These are phyloP conservation scores for Callocephalon fimbriatum DNA, from an alignment of 2,113 vertebrate genomes.

Conservation along the genomic window DNA sequence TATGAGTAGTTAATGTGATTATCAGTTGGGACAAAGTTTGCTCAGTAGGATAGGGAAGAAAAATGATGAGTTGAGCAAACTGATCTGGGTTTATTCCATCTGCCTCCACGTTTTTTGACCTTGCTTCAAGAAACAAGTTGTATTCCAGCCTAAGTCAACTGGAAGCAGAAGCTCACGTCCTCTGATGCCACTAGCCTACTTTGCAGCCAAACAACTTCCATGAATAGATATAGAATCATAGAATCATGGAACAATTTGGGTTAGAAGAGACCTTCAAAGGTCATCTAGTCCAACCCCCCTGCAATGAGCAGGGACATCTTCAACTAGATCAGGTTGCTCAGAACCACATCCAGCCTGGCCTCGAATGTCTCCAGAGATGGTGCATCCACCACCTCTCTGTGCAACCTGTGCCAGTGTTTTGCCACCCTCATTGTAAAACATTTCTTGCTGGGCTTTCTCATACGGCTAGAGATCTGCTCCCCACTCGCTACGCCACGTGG, in stretches of 20 bases:
- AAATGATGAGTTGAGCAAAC: not conserved
- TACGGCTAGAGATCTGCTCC: not conserved
- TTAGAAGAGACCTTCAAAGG: not conserved
- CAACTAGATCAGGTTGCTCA: not conserved
- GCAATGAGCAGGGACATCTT: not conserved
- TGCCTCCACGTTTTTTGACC: rapidly evolving
- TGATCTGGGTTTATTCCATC: not conserved
- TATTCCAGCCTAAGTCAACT: not conserved
- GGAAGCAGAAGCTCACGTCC: rapidly evolving
- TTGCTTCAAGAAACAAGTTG: not conserved
- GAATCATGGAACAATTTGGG: not conserved
- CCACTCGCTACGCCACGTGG: rapidly evolving
- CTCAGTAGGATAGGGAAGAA: not conserved
- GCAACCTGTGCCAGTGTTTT: not conserved
- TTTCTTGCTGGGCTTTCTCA: not conserved
- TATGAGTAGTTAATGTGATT: not conserved
- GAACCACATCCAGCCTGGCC: not conserved
- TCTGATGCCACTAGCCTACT: not conserved
- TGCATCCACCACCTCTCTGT: not conserved
- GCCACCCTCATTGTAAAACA: not conserved
- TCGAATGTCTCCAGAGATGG: not conserved
- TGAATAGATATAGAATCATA: not conserved
- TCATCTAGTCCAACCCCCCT: rapidly evolving
- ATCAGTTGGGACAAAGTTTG: not conserved
- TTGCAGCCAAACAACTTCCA: not conserved